A percentile compares a stretch with the other conserved stretches of the same genome.
These are phyloP conservation scores for Amphiura filiformis DNA, from an alignment of 35 echinoderm and acorn worm species.

Conservation along the genomic window DNA sequence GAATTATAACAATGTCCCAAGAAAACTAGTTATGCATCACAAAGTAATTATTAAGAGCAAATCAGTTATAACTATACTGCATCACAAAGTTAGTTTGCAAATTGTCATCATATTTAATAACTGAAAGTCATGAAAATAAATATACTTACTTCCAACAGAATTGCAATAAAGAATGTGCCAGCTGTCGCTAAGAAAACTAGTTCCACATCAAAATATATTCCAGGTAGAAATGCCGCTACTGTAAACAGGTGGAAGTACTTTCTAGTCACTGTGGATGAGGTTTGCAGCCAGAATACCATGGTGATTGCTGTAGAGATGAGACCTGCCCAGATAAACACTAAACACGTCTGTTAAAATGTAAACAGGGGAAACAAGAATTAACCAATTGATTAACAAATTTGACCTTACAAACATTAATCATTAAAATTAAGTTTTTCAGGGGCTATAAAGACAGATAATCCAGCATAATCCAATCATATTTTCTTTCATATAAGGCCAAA, in stretches of 20 bases:
- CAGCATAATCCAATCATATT: too few species aligned
- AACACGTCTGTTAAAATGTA: constrained; percentile 50
- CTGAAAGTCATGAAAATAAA: too few species aligned
- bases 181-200: constrained; percentile 75
- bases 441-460: too few species aligned
- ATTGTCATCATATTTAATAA: too few species aligned
- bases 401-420: too few species aligned
- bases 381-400: too few species aligned
- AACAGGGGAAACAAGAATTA: not conserved
- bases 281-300: constrained; percentile 47
- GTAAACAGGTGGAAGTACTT: constrained; percentile 93
- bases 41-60: too few species aligned
- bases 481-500: too few species aligned
- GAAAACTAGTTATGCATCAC: too few species aligned
- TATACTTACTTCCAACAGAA: constrained; percentile 70
- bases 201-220: constrained; percentile 56
- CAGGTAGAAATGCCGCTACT: constrained; percentile 66
- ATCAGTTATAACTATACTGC: too few species aligned
- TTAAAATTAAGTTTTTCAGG: not conserved
- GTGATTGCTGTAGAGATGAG: constrained; percentile 47
- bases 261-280: constrained; percentile 77
- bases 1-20: too few species aligned
- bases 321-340: constrained; percentile 61
- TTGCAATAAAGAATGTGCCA: constrained; percentile 74
- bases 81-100: too few species aligned